Evolutionary conservation across 2,113 vertebrate species (phyloP), one percentile per base, ranked within the genome.

Genomic region (Heteronetta atricapilla): DNA sequence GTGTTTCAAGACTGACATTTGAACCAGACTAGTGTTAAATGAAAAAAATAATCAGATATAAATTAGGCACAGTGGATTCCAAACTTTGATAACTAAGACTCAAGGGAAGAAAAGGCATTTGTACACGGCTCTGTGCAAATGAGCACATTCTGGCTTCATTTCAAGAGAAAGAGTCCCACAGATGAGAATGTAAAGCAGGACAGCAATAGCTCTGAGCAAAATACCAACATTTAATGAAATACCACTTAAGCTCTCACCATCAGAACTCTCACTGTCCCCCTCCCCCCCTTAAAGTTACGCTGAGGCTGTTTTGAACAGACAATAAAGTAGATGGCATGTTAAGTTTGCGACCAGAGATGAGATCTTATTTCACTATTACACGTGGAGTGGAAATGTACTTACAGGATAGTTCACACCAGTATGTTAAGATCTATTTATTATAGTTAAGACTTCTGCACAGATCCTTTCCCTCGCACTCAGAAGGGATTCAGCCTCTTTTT

Each of bases 71-170:
- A 77, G 59, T 1, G 2, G 75, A 89, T 53, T 86, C 72, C 72
- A 70, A 91, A 90, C 60, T 77, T 74, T 82, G 82, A 76, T 81
- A 94, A 86, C 76, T 31, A 75, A 81, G 59, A 58, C 88, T 83
- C 76, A 56, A 70, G 69, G 72, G 52, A 52, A 42, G 40, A 82
- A 88, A 91, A 90, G 40, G 56, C 68, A 94, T 88, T 59, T 83
- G 76, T 8, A 82, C 67, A 88, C 10, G 86, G 53, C 66, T 70
- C 55, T 3, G 0, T 68, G 40, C 33, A 91, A 73, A 46, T 48
- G 63, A 94, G 53, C 50, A 86, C 23, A 89, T 77, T 33, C 86
- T 93, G 79, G 88, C 79, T 95, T 82, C n/a, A 46, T 75, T 82
- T 90, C 90, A 90, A 72, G 50, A 81, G 82, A 83, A 91, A 82